Evolutionary conservation across 2,113 vertebrate genomes (phyloP).

Genomic region (Spea multiplicata): DNA sequence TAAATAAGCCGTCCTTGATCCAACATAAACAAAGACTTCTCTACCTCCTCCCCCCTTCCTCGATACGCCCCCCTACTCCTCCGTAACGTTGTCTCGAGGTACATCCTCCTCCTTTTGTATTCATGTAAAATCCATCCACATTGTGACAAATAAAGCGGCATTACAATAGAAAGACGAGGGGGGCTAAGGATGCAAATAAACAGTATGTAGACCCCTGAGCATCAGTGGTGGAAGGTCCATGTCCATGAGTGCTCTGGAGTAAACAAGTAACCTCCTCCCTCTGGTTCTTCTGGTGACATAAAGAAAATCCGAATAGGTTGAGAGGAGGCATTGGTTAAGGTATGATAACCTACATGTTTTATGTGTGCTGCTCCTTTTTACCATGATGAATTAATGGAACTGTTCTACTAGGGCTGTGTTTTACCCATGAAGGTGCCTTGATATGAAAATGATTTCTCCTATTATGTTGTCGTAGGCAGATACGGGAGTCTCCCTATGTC

Average conservation of each 20-base stretch:
- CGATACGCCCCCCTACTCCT: slow-evolving; percentile 39
- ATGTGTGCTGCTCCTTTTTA: too few species aligned
- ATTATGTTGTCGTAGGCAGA: too few species aligned
- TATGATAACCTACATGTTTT: slow-evolving; percentile 33
- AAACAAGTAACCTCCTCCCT: slow-evolving; percentile 15
- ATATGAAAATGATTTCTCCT: too few species aligned
- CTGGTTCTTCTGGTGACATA: slow-evolving; percentile 28
- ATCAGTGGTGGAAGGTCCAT: background rate
- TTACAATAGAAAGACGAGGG: slow-evolving; percentile 24
- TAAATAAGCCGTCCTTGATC: slow-evolving; percentile 38
- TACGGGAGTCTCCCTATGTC: too few species aligned
- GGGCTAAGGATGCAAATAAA: slow-evolving; percentile 3
- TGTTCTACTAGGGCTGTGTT: too few species aligned
- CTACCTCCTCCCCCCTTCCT: slow-evolving; percentile 34
- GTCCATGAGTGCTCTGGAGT: slow-evolving; percentile 12
- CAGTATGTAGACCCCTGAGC: slow-evolving; percentile 6
- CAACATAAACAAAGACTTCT: slow-evolving; percentile 39
- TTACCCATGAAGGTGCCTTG: too few species aligned
- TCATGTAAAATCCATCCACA: slow-evolving; percentile 29
- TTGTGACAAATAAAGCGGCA: slow-evolving; percentile 18
- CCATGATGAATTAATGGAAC: too few species aligned
- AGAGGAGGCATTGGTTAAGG: slow-evolving; percentile 28
- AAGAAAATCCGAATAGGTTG: slow-evolving; percentile 35
- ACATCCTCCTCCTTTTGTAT: slow-evolving; percentile 41
- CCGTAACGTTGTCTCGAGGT: slow-evolving; percentile 37